Evolutionary conservation across 1,140 invertebrate species (phyloP), one percentile per base, ranked within the genome.

Genomic region (Drosophila eugracilis): DNA sequence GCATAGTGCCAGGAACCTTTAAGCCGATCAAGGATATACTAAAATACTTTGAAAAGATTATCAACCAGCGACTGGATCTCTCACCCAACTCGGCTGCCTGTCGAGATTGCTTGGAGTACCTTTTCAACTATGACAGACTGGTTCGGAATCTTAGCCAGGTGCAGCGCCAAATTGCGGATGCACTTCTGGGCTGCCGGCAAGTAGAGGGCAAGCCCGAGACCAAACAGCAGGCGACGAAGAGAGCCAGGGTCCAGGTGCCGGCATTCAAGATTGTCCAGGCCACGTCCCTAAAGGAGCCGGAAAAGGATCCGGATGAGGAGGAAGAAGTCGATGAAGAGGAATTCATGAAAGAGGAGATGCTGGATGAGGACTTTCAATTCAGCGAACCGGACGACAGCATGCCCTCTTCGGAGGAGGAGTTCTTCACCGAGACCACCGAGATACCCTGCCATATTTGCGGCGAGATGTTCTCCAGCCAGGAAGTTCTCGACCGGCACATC

Each of bases 21-120:
- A 85, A 85, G 44, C 80, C 80, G 1, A 85, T 85, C 7, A 85
- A 85, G 42, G 80, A 86, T 42, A 85, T 85, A 30, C 21, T 85
- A 0, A 85, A 85, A 39, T 77, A 85, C 24, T 85, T 85, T 39
- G 80, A 85, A 22, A 85, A 81, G 41, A 79, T 85, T 7, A 85
- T 85, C 7, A 86, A 85, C 44, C 80, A 81, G 21, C 73, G 76
- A 2, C 37, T 85, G 58, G 80, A 81, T 0, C 28, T 85, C n/a
- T 36, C 39, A 5, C 81, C 80, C 6, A 80, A 42, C 6, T 85
- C 80, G 0, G 26, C 67, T 1, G 80, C 80, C 10, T 85, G 80
- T 28, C 54, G 67, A 10, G 80, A 86, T 36, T 85, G 80, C 42
- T 26, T 85, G 21, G 80, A 85, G 42, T 85, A 86, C 34, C 47